Conservation (phyloP, 2,113 vertebrate genomes). For the Pituophis catenifer region DNA sequence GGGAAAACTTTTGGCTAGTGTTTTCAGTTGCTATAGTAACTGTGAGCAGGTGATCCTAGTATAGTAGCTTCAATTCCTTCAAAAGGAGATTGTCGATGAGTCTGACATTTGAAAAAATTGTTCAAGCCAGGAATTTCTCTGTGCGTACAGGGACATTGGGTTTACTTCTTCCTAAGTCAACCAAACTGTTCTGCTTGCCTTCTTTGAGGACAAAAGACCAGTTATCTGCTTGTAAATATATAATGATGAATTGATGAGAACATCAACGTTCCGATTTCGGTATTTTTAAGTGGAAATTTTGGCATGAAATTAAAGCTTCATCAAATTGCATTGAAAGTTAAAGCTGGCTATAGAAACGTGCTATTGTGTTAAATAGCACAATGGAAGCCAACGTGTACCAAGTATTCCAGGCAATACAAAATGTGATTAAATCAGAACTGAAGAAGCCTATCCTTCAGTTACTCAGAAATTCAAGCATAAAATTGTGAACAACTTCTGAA, state of each 20-base stretch:
- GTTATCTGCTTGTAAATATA: not conserved
- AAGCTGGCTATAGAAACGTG: not conserved
- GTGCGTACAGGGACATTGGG: not conserved
- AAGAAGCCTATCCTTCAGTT: too few relatives aligned
- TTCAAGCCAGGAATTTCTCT: accelerated
- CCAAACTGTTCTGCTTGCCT: not conserved
- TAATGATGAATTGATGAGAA: not conserved
- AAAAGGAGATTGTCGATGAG: conserved; percentile 8
- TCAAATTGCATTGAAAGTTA: not conserved
- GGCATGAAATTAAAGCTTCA: not conserved
- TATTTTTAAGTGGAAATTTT: not conserved
- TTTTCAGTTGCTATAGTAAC: conserved; percentile 47
- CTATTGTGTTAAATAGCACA: not conserved
- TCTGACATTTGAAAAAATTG: not conserved
- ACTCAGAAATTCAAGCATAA: not conserved
- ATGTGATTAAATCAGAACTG: not conserved
- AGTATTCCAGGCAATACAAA: not conserved
- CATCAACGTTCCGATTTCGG: not conserved
- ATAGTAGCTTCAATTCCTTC: conserved; percentile 41
- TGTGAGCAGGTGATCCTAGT: conserved; percentile 7
- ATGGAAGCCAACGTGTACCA: not conserved
- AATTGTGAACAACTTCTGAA: not conserved
- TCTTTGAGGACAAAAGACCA: not conserved
- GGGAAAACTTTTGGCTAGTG: conserved; percentile 16
- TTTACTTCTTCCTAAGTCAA: not conserved